Evolutionary conservation across 92 coral and sea anemone genomes (phyloP).

Genomic region (Palythoa grandis): DNA sequence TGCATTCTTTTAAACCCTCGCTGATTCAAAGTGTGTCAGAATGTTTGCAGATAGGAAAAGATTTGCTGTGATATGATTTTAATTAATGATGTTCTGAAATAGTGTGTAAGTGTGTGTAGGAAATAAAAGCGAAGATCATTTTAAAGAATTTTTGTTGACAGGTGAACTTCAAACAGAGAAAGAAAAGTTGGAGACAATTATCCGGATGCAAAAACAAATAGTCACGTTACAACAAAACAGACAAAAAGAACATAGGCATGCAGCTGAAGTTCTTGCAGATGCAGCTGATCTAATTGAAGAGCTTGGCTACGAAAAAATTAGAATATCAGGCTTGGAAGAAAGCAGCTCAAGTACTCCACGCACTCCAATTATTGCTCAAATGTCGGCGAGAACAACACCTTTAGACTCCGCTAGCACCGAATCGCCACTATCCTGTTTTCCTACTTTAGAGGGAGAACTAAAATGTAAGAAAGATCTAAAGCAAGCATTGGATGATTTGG

Average conservation of each 20-base stretch:
- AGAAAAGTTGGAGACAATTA: slow-evolving; percentile 58
- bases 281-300: slow-evolving; percentile 72
- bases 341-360: neutral
- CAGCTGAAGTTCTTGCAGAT: slow-evolving; percentile 64
- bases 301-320: slow-evolving; percentile 36
- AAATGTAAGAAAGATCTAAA: slow-evolving; percentile 64
- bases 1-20: too few relatives aligned
- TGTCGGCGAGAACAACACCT: slow-evolving; percentile 9
- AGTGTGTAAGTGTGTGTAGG: neutral
- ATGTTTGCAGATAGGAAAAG: too few relatives aligned
- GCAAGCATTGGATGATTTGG: slow-evolving; percentile 65
- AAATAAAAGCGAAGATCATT: neutral
- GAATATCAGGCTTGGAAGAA: neutral
- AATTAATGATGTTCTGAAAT: too few relatives aligned
- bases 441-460: slow-evolving; percentile 54
- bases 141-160: neutral
- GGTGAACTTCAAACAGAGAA: slow-evolving; percentile 50
- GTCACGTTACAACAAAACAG: slow-evolving; percentile 77
- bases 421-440: neutral
- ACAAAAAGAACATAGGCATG: slow-evolving; percentile 78
- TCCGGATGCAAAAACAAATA: slow-evolving; percentile 81
- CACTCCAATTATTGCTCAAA: neutral
- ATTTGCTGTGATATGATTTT: too few relatives aligned
- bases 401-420: neutral
- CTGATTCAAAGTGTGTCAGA: too few relatives aligned